Base-by-base conservation (phyloP, 2,797 vertebrate genomes). In the Pseudochaenichthys georgianus region DNA sequence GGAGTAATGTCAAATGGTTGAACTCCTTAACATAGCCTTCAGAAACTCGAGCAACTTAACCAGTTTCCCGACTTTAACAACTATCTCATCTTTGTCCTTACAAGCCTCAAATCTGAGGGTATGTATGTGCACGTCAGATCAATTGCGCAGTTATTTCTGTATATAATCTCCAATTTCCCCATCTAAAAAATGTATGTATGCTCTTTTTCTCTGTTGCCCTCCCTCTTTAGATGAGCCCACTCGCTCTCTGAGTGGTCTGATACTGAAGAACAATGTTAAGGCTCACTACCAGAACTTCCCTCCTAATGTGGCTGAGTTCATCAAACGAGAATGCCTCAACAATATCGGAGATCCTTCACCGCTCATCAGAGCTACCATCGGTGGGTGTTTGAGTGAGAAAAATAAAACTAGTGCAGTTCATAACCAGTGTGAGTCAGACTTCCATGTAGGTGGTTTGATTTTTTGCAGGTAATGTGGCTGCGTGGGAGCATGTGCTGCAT, bases 31-130 rank as follows among this genome's bases (percentile, higher is more conserved):
- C 94, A 3, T 42, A 52, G 5, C 19, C 47, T 71, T 3, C 88
- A 98, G 97, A 98, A 98, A 95, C 92, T 98, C 89, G 97, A 98
- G 91, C 97, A 98, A 80, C 95, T 98, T 41, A 98, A 98, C 81
- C 97, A 98, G 80, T 98, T 96, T 89, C 97, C 97, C 0, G 97
- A 98, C 87, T 98, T 98, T 93, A 98, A 98, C 93, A 98, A 98
- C 90, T 98, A 98, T 94, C 92, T 98, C 83, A 98, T 98, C 83
- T 98, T 98, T 23, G 97, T 98, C 60, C 94, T 98, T 75, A 98
- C 97, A 0, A 96, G 97, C 80, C 96, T 98, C 43, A 98, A 98
- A 87, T 97, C 97, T 1, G 97, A 98, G 90, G 97, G 97, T 97
- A 92, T 6, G 89, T 88, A 46, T 70, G 11, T 50, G 42, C 50